Conservation (phyloP, 2,113 vertebrate species). For the Oophaga pumilio region DNA sequence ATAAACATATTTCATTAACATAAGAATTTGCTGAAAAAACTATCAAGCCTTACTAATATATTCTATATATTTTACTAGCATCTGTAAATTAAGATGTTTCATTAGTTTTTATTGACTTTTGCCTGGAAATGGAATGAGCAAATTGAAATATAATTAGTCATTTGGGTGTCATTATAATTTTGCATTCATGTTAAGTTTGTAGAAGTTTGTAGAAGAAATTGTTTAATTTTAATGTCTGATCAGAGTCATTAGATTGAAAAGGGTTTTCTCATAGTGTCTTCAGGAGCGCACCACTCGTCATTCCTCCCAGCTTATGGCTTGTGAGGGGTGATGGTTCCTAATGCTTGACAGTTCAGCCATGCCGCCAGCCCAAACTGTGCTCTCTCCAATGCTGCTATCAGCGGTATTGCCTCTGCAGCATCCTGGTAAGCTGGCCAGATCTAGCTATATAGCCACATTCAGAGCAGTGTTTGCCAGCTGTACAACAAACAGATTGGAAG, state of each 20-base stretch:
- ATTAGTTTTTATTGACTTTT: slow-evolving; percentile 21
- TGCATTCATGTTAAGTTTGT: neutral
- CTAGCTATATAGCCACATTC: too few species aligned
- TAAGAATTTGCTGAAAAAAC: neutral
- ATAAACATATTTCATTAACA: neutral
- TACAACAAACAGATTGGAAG: too few species aligned
- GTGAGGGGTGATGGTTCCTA: too few species aligned
- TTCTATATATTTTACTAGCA: neutral
- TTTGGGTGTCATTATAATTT: neutral
- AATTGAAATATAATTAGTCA: slow-evolving; percentile 28
- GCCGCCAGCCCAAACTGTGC: too few species aligned
- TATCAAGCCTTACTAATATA: neutral
- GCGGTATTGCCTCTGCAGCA: too few species aligned
- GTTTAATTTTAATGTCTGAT: neutral
- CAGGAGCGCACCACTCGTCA: too few species aligned
- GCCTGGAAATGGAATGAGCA: neutral
- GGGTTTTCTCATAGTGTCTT: too few species aligned
- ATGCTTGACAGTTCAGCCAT: too few species aligned
- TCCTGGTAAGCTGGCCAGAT: too few species aligned
- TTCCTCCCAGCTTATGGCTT: too few species aligned
- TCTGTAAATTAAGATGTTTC: slow-evolving; percentile 23
- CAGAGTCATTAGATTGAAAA: neutral
- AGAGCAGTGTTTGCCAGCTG: too few species aligned
- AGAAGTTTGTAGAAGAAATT: neutral
- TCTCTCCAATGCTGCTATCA: too few species aligned